phyloP scores from a whole-genome alignment of 2,888 invertebrate genomes.

The Diarsia dahlii region DNA sequence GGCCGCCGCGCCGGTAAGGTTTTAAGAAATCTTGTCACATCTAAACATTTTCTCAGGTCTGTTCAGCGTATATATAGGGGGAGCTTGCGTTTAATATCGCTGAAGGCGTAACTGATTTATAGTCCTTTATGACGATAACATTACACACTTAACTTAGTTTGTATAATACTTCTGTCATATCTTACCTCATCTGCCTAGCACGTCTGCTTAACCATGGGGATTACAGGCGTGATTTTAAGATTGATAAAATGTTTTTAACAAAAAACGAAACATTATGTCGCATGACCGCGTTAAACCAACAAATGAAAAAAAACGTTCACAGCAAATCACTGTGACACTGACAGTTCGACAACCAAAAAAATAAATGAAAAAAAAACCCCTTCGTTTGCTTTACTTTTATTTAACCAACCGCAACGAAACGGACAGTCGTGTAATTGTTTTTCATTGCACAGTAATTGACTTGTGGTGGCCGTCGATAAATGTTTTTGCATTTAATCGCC shows the following conservation, averaged over 20 bases:
- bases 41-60: constrained; percentile 50
- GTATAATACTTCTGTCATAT: constrained; percentile 24
- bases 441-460: constrained; percentile 86
- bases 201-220: too few species aligned
- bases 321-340: constrained; percentile 59
- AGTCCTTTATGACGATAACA: constrained; percentile 76
- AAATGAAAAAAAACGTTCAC: constrained; percentile 40
- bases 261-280: neutral
- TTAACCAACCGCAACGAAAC: constrained; percentile 77
- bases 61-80: constrained; percentile 27
- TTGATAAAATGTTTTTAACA: neutral
- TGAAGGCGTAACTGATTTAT: constrained; percentile 81
- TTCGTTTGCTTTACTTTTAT: constrained; percentile 71
- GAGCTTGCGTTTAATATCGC: constrained; percentile 76
- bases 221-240: neutral
- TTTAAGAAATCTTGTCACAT: neutral
- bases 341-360: constrained; percentile 49
- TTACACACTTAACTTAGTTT: constrained; percentile 50
- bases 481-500: constrained; percentile 80
- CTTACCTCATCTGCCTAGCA: neutral
- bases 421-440: constrained; percentile 86
- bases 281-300: neutral
- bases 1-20: neutral
- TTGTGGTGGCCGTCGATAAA: constrained; percentile 83
- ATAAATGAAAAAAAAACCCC: constrained; percentile 46